Percentiles rank a stretch among this genome's conserved stretches.
Evolutionary conservation across 1,140 invertebrate genomes (phyloP).

Genomic region (Rhizoglyphus robini): DNA sequence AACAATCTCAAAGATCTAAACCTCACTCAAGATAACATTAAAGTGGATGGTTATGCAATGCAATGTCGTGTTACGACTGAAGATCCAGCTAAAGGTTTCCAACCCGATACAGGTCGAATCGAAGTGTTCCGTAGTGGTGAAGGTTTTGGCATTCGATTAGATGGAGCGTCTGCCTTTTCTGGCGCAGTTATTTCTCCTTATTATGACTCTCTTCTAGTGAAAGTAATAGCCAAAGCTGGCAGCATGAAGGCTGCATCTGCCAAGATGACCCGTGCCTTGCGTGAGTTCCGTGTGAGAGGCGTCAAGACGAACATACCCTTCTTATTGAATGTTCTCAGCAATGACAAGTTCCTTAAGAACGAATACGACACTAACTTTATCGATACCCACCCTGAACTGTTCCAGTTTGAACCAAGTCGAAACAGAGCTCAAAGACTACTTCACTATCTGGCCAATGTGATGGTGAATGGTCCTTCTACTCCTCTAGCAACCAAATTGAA

Average conservation of each 20-base stretch:
- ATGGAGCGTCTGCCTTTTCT: conserved; percentile 86
- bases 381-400: conserved; percentile 92
- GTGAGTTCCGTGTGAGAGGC: conserved; percentile 92
- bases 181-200: conserved; percentile 96
- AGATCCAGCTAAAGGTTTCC: conserved; percentile 92
- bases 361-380: conserved; percentile 95
- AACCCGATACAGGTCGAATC: conserved; percentile 92
- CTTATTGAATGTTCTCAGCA: conserved; percentile 86
- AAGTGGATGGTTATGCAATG: conserved; percentile 72
- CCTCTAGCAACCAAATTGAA: conserved; percentile 76
- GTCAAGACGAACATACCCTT: conserved; percentile 99
- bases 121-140: conserved; percentile 93
- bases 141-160: conserved; percentile 96
- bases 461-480: conserved; percentile 92
- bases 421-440: conserved; percentile 94
- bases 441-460: conserved; percentile 73
- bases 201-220: conserved; percentile 94
- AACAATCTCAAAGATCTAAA: conserved; percentile 82
- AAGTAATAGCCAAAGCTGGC: conserved; percentile 88
- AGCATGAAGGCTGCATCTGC: conserved; percentile 77
- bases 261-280: conserved; percentile 89
- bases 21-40: conserved; percentile 77
- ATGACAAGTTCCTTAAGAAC: conserved; percentile 90
- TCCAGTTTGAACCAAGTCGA: conserved; percentile 70
- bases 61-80: conserved; percentile 98